These are phyloP conservation scores for Rhynchonycteris naso DNA, from an alignment of 2,797 vertebrate genomes.

Conservation along the genomic window DNA sequence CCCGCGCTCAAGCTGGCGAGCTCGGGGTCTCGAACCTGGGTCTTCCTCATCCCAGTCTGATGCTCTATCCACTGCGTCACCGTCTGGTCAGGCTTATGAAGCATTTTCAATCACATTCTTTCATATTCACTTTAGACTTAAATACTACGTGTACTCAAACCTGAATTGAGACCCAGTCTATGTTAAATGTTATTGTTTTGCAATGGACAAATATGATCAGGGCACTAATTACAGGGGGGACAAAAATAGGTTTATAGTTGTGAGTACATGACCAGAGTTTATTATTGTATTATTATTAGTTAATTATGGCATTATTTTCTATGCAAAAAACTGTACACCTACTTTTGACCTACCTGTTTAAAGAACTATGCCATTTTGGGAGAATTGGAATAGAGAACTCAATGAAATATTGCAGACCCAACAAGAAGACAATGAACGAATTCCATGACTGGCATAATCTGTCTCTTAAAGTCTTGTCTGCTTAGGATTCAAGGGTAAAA, in stretches of 20 bases:
- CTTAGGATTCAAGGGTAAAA: conserved; percentile 11
- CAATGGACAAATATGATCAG: background rate
- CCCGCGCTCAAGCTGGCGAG: too few relatives aligned
- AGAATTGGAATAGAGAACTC: background rate
- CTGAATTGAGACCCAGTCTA: background rate
- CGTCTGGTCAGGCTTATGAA: too few relatives aligned
- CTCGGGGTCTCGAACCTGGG: too few relatives aligned
- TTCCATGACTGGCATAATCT: background rate
- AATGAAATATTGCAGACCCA: background rate
- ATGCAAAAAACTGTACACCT: too few relatives aligned
- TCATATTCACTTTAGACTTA: background rate
- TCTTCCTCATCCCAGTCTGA: too few relatives aligned
- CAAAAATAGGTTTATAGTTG: too few relatives aligned
- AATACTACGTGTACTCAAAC: background rate
- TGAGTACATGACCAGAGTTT: too few relatives aligned
- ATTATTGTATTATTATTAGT: too few relatives aligned
- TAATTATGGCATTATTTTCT: too few relatives aligned
- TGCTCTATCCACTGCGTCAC: too few relatives aligned
- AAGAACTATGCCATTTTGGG: background rate
- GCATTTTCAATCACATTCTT: background rate
- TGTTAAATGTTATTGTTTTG: background rate
- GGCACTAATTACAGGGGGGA: background rate
- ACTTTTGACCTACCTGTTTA: background rate
- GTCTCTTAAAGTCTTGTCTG: background rate
- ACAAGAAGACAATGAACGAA: background rate